Conservation (phyloP, 2,113 vertebrate species). For the Melozone crissalis region DNA sequence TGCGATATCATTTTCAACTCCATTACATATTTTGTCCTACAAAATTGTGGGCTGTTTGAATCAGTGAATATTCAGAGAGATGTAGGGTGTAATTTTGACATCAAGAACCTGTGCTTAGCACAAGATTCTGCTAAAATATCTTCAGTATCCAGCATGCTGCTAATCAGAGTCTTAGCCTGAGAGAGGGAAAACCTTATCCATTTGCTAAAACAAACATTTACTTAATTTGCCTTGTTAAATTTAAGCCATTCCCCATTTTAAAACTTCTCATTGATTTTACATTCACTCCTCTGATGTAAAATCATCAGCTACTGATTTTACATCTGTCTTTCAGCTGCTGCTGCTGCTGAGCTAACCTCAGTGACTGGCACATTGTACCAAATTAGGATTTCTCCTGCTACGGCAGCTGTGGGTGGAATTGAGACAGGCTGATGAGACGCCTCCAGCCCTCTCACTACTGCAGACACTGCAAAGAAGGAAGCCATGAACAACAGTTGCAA, state of each 20-base stretch:
- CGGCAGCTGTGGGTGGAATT: background rate
- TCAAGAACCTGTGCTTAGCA: background rate
- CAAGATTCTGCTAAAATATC: background rate
- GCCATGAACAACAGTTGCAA: background rate
- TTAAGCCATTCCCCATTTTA: constrained; percentile 39
- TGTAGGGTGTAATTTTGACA: background rate
- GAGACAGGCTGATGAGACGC: background rate
- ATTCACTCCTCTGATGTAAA: constrained; percentile 53
- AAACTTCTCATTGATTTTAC: constrained; percentile 69
- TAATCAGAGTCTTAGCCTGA: background rate
- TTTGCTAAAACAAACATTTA: constrained; percentile 30
- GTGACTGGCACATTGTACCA: background rate
- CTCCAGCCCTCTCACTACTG: background rate
- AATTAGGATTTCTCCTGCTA: background rate
- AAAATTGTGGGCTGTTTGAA: background rate
- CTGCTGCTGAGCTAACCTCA: constrained; percentile 39
- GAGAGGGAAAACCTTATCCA: background rate
- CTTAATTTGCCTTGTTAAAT: constrained; percentile 50
- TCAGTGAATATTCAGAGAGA: background rate
- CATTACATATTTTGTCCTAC: background rate
- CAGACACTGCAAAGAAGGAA: background rate
- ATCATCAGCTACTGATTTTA: constrained; percentile 69
- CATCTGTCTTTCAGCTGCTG: constrained; percentile 57
- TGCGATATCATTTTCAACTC: background rate
- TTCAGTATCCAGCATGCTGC: background rate